Evolutionary conservation across 2,113 vertebrate species (phyloP).

Genomic region (Columbina picui): DNA sequence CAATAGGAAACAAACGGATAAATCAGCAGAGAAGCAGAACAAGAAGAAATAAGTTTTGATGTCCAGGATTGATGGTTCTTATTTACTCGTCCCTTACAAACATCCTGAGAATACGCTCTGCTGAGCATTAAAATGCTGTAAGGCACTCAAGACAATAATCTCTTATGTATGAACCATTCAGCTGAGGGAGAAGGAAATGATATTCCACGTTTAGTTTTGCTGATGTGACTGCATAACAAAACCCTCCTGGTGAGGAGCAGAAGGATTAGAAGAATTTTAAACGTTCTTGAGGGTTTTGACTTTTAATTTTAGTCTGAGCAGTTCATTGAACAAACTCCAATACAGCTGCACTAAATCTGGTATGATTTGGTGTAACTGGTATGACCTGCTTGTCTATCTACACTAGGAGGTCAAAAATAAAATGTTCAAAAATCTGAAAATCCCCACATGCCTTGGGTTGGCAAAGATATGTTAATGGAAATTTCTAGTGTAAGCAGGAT

Average conservation of each 20-base stretch:
- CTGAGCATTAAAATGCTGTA: background rate
- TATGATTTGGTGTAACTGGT: background rate
- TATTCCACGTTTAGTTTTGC: background rate
- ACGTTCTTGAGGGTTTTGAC: background rate
- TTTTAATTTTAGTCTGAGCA: background rate
- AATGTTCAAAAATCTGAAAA: background rate
- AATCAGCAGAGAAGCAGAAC: background rate
- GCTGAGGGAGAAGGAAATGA: background rate
- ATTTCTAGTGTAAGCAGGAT: background rate
- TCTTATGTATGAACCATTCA: background rate
- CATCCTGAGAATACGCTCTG: background rate
- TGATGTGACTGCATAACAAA: background rate
- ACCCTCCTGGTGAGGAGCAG: background rate
- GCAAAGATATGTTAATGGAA: background rate
- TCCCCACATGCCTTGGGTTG: background rate
- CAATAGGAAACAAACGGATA: background rate
- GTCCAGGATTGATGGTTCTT: background rate
- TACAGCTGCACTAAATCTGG: background rate
- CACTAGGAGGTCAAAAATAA: background rate
- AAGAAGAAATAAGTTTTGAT: background rate
- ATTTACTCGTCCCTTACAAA: background rate
- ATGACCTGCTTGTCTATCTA: background rate
- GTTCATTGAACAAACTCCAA: background rate
- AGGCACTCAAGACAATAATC: background rate
- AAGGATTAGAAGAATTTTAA: background rate